Base-by-base conservation (phyloP, 2,113 vertebrate genomes). In the Pachypanchax playfairii region DNA sequence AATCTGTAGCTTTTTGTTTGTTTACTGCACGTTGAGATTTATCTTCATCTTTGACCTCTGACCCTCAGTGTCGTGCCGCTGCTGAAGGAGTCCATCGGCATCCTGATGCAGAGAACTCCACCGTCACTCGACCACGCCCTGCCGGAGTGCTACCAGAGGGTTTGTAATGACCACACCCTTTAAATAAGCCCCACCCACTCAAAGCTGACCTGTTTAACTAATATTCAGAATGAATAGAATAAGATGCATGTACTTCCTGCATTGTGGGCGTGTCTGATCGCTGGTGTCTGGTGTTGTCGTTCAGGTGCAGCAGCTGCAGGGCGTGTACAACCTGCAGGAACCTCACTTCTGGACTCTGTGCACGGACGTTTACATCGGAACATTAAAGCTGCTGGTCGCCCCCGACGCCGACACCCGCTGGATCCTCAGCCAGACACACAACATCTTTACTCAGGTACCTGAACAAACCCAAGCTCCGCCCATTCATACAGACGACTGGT, bases 291-390 rank as follows among this genome's bases (percentile, higher is more conserved):
- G n/a, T n/a, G n/a, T n/a, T 85, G 12, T 82, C 65, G 5, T 91
- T 81, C 83, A 99, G 97, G 97, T 99, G 78, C 97, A 99, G 81
- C 95, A 96, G 80, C 87, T 99, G 64, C 95, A 97, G 90, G 97
- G 97, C 26, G 97, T 99, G 18, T 99, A 98, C 82, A 96, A 91
- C 86, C 86, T 99, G 49, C 95, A 97, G 43, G 96, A 99, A n/a
- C 95, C 96, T 7, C 97, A 98, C 52, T 98, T 99, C 88, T 99
- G 97, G 97, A 99, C 97, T 1, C 90, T 99, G 35, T 99, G 97
- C 79, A 95, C 95, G 0, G 97, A 98, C 33, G 94, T 99, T 70
- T 96, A 97, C 59, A 92, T 99, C 31, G 97, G 97, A 10, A 98
- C 96, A 2, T 74, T 99, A 51, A 98, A 98, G 87, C 91, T 99